Base-by-base conservation (phyloP, 2,797 vertebrate species). In the Peromyscus melanophrys region DNA sequence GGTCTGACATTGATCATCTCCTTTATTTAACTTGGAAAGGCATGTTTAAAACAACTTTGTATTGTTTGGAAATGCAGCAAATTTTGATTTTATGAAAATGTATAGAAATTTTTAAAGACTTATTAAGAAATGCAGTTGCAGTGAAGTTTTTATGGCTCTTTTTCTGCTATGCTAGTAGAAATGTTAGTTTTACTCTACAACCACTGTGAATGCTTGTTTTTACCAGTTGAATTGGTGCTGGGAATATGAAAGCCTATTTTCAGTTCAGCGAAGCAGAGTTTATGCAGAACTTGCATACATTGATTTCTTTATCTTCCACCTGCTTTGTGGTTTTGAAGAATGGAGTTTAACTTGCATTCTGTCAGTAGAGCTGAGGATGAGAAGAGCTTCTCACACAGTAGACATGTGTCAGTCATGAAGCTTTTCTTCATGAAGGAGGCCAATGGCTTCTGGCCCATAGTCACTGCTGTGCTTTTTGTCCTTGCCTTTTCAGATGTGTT, bases 21-120 rank as follows among this genome's bases (percentile, higher is more conserved):
- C 95, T 96, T 88, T 40, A 85, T 87, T 95, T 96, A 96, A 71
- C 81, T 96, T 96, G 76, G 89, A 89, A 95, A 87, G 59, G 34
- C 55, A 55, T 91, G 25, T 86, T 92, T 97, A 91, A 78, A 95
- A 67, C 89, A 95, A 92, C 46, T 91, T 93, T 27, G 27, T 96
- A 49, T 86, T 95, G 57, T 95, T 96, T 96, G 13, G 75, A 97
- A 73, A 78, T 94, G 21, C 52, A 90, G 6, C 49, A 93, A 37
- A 52, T 46, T 93, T 91, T 83, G 34, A 12, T 89, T 89, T 97
- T 91, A 90, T 96, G 90, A 96, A 95, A 96, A 91, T 75, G 61
- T 94, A 46, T 83, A 92, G 63, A 81, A 81, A 94, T 76, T 89
- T 90, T 90, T 89, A 83, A 97, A 78, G 52, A 89, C 59, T 92